phyloP scores from a whole-genome alignment of 2,113 vertebrate species.

The Malaclemys terrapin region DNA sequence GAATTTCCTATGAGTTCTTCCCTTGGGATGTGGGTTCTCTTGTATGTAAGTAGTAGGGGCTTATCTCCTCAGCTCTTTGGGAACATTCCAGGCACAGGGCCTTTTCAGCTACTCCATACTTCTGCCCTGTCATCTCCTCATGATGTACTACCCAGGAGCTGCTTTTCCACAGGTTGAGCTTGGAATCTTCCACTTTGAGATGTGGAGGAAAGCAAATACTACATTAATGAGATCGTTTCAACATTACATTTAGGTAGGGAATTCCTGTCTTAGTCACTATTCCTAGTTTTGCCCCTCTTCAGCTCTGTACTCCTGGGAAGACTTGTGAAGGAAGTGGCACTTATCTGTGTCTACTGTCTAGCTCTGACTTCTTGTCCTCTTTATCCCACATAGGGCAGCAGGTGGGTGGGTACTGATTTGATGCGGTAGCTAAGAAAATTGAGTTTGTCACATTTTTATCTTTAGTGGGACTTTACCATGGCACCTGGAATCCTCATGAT shows the following conservation, averaged over 20 bases:
- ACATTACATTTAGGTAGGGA: neutral
- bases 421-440: neutral
- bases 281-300: too few relatives aligned
- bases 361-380: neutral
- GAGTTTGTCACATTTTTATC: neutral
- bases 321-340: neutral
- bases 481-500: slow-evolving; percentile 75
- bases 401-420: neutral
- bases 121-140: neutral
- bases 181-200: too few relatives aligned
- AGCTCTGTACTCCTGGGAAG: too few relatives aligned
- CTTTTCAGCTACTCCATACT: neutral
- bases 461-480: slow-evolving; percentile 85
- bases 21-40: neutral
- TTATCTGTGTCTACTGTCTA: neutral
- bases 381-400: neutral
- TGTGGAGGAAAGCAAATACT: neutral
- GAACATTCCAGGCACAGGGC: neutral
- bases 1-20: neutral
- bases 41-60: neutral
- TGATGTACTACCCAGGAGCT: neutral
- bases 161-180: neutral
- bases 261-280: neutral
- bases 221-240: neutral
- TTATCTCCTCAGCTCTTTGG: neutral